Percentiles rank a stretch among this genome's conserved stretches.
Conservation (phyloP, 2,113 vertebrate genomes). For the Riparia riparia region DNA sequence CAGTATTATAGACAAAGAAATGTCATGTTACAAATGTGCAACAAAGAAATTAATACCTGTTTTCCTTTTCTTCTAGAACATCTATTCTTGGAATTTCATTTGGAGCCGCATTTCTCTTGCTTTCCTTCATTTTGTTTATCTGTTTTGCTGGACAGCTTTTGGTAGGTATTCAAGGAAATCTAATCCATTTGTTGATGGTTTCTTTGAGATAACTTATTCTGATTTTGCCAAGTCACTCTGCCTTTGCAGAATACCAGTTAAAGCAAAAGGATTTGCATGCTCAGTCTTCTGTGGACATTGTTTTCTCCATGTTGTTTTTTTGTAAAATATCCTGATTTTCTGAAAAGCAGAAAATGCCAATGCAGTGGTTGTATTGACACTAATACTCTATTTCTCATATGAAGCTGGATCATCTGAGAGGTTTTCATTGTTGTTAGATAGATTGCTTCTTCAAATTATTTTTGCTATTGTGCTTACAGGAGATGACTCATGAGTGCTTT, state of each 20-base stretch:
- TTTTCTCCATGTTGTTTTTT: not conserved
- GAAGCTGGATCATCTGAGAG: not conserved
- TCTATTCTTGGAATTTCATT: slow-evolving; percentile 91
- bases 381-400: not conserved
- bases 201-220: not conserved
- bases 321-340: not conserved
- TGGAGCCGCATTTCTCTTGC: slow-evolving; percentile 88
- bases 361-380: not conserved
- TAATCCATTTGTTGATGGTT: not conserved
- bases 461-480: not conserved
- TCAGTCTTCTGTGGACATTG: not conserved
- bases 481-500: not conserved
- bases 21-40: not conserved
- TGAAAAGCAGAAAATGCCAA: not conserved
- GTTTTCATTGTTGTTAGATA: not conserved
- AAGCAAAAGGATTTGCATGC: not conserved
- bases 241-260: not conserved
- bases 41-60: not conserved
- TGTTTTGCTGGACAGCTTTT: slow-evolving; percentile 94
- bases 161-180: slow-evolving; percentile 81
- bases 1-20: not conserved
- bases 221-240: not conserved
- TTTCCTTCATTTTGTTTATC: slow-evolving; percentile 90
- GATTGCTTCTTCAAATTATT: not conserved
- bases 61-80: slow-evolving; percentile 81